Evolutionary conservation across 2,888 invertebrate genomes (phyloP).

Genomic region (Phaonia tiefii): DNA sequence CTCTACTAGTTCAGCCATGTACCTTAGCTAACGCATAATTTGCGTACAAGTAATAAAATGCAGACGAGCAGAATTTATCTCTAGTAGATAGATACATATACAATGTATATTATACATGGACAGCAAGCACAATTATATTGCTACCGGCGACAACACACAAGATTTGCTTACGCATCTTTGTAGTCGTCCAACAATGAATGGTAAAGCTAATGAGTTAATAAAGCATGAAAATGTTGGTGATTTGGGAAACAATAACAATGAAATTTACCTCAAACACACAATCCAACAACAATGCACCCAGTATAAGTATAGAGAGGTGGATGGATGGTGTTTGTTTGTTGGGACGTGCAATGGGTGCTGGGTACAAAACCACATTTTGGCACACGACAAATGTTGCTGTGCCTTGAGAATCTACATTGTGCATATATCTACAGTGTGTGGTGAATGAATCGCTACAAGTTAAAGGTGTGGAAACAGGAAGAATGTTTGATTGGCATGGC

Average conservation of each 20-base stretch:
- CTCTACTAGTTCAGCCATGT: too few species aligned
- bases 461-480: neutral
- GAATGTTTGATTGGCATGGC: neutral
- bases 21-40: too few species aligned
- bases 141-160: slow-evolving; percentile 14
- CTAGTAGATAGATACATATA: too few species aligned
- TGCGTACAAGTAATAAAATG: too few species aligned
- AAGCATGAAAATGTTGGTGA: slow-evolving; percentile 62
- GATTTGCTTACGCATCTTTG: neutral
- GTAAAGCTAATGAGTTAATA: slow-evolving; percentile 64
- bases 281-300: neutral
- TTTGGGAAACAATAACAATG: slow-evolving; percentile 61
- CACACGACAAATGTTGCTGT: slow-evolving; percentile 64
- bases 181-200: slow-evolving; percentile 43
- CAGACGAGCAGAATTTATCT: too few species aligned
- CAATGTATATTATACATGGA: too few species aligned
- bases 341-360: slow-evolving; percentile 12
- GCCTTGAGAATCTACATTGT: too few species aligned
- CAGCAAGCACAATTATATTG: too few species aligned
- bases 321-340: neutral
- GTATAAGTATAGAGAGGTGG: neutral
- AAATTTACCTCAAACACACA: slow-evolving; percentile 14
- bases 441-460: too few species aligned
- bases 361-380: slow-evolving; percentile 36
- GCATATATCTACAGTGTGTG: too few species aligned